A percentile compares a stretch with the other conserved stretches of the same genome.
These are phyloP conservation scores for Picus viridis DNA, from an alignment of 2,797 vertebrate species.

Conservation along the genomic window DNA sequence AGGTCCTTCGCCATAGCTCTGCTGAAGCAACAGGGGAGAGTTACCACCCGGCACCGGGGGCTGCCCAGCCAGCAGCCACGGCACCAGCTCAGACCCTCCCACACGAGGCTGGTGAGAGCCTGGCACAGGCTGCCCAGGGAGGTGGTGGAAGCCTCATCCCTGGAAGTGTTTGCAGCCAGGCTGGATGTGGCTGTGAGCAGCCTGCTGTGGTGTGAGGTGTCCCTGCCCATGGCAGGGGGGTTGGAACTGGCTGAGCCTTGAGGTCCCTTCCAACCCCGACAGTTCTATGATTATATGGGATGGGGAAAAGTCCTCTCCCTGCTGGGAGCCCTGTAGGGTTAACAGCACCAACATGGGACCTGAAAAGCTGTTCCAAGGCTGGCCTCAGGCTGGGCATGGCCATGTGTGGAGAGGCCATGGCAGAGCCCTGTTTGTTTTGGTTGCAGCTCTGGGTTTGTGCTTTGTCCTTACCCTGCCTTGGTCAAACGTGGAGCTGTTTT, in stretches of 20 bases:
- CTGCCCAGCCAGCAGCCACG: rapidly evolving
- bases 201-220: too few species aligned
- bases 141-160: too few species aligned
- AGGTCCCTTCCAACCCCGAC: too few species aligned
- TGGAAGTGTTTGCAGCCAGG: too few species aligned
- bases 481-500: slow-evolving; percentile 94
- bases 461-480: slow-evolving; percentile 88
- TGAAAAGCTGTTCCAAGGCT: neutral
- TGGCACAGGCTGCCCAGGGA: too few species aligned
- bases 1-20: slow-evolving; percentile 90
- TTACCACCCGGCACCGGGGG: rapidly evolving
- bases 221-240: too few species aligned
- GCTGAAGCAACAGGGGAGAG: neutral
- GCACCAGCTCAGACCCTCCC: rapidly evolving
- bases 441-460: neutral
- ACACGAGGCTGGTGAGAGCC: too few species aligned
- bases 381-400: neutral
- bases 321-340: rapidly evolving
- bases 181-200: too few species aligned
- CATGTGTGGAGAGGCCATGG: rapidly evolving
- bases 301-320: rapidly evolving
- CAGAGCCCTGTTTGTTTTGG: neutral
- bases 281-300: neutral
- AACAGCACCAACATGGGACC: neutral
- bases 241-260: too few species aligned